Evolutionary conservation across 2,888 invertebrate genomes (phyloP).

Genomic region (Ctenicera cuprea): DNA sequence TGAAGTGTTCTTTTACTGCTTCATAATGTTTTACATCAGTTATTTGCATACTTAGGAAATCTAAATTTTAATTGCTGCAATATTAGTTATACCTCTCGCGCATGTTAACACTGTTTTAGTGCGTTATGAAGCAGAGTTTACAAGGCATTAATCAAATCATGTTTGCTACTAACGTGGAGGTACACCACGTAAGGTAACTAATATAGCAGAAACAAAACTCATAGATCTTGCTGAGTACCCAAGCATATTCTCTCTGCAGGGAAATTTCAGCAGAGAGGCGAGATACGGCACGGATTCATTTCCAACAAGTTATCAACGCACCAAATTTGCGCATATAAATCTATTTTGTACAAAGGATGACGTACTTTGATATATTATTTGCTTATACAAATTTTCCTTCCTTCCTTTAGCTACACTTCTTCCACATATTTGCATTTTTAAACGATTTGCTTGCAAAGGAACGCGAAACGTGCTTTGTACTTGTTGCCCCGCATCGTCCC

Average conservation of each 20-base stretch:
- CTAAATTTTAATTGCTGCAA: conserved; percentile 11
- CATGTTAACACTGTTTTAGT: neutral
- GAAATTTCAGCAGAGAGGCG: conserved; percentile 39
- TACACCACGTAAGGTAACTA: conserved; percentile 29
- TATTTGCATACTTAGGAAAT: conserved; percentile 16
- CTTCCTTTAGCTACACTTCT: conserved; percentile 29
- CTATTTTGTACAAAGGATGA: conserved; percentile 43
- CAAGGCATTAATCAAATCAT: conserved; percentile 33
- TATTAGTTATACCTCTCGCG: neutral
- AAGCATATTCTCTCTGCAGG: conserved; percentile 28
- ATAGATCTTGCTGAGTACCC: conserved; percentile 34
- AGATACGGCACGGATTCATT: conserved; percentile 56
- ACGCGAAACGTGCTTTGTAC: conserved; percentile 19
- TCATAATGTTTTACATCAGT: conserved; percentile 14
- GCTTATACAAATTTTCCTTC: conserved; percentile 41
- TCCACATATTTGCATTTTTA: conserved; percentile 49
- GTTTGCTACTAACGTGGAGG: conserved; percentile 35
- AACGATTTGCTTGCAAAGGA: conserved; percentile 40
- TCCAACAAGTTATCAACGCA: conserved; percentile 51
- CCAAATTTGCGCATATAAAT: conserved; percentile 53
- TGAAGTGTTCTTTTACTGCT: neutral
- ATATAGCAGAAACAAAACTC: conserved; percentile 40
- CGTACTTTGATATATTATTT: conserved; percentile 44
- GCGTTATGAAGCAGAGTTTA: conserved; percentile 5
- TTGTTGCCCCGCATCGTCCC: conserved; percentile 16